Conservation (phyloP, 2,888 invertebrate genomes). For the Bedellia somnulentella region DNA sequence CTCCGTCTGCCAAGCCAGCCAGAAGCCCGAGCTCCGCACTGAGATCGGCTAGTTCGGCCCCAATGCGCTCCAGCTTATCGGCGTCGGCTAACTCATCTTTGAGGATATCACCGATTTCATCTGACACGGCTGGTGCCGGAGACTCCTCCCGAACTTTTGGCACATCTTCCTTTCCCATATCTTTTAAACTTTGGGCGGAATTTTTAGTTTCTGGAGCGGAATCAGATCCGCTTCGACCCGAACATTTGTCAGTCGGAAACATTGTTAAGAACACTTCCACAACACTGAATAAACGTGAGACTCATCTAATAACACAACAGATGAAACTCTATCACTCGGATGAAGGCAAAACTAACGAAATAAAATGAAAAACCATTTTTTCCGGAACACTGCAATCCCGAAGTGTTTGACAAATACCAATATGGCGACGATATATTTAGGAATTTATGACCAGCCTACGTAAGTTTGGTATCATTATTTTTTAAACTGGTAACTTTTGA, state of each 20-base stretch:
- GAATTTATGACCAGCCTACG: slow-evolving; percentile 44
- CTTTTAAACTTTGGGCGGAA: slow-evolving; percentile 30
- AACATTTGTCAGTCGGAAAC: slow-evolving; percentile 53
- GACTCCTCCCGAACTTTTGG: slow-evolving; percentile 30
- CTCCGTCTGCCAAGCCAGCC: slow-evolving; percentile 42
- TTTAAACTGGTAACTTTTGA: no score
- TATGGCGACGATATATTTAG: slow-evolving; percentile 61
- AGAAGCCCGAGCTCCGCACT: slow-evolving; percentile 47
- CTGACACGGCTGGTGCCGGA: slow-evolving; percentile 41
- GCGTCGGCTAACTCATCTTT: slow-evolving; percentile 49
- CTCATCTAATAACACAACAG: slow-evolving; percentile 49
- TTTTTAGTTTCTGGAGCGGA: slow-evolving; percentile 29
- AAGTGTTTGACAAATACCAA: slow-evolving; percentile 60
- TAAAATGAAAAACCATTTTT: slow-evolving; percentile 51
- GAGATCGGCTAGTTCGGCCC: slow-evolving; percentile 42
- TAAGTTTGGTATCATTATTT: neutral
- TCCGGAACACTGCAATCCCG: slow-evolving; percentile 40
- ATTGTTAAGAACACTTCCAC: slow-evolving; percentile 47
- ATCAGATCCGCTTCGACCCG: slow-evolving; percentile 33
- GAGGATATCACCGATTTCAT: slow-evolving; percentile 50
- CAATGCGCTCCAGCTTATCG: slow-evolving; percentile 40
- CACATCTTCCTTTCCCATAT: slow-evolving; percentile 26
- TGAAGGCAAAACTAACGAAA: slow-evolving; percentile 29
- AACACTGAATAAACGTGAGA: slow-evolving; percentile 37
- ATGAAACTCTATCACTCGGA: slow-evolving; percentile 35